phyloP scores from a whole-genome alignment of 2,113 vertebrate species.

The Chlamydotis undulata region DNA sequence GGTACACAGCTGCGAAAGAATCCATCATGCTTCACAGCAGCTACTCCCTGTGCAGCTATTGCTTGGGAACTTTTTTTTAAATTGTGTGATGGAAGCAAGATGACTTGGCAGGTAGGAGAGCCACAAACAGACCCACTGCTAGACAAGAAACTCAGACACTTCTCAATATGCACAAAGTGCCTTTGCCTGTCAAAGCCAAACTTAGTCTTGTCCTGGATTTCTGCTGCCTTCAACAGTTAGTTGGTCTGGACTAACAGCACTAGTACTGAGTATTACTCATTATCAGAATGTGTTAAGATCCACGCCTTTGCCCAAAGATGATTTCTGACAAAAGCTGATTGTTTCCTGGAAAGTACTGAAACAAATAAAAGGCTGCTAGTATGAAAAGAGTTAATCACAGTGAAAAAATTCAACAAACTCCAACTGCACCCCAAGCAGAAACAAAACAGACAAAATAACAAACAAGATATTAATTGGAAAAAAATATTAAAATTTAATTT shows the following conservation, averaged over 20 bases:
- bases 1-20: neutral
- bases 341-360: neutral
- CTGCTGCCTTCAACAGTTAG: neutral
- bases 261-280: neutral
- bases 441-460: neutral
- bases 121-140: neutral
- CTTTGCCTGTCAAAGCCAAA: neutral
- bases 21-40: neutral
- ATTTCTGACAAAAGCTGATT: neutral
- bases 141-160: neutral
- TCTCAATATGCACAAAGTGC: neutral
- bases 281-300: neutral
- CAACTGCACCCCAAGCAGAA: neutral
- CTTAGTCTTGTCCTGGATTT: neutral
- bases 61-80: neutral
- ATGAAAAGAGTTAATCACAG: neutral
- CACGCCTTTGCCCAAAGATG: neutral
- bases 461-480: neutral
- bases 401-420: neutral
- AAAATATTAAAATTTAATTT: neutral
- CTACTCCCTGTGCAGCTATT: neutral
- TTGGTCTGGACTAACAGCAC: neutral
- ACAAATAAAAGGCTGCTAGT: neutral
- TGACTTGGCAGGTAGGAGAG: neutral
- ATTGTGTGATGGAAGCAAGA: neutral